Percentiles rank a stretch among this genome's conserved stretches.
Evolutionary conservation across 2,797 vertebrate genomes (phyloP).

Genomic region (Pseudocheirus occidentalis): DNA sequence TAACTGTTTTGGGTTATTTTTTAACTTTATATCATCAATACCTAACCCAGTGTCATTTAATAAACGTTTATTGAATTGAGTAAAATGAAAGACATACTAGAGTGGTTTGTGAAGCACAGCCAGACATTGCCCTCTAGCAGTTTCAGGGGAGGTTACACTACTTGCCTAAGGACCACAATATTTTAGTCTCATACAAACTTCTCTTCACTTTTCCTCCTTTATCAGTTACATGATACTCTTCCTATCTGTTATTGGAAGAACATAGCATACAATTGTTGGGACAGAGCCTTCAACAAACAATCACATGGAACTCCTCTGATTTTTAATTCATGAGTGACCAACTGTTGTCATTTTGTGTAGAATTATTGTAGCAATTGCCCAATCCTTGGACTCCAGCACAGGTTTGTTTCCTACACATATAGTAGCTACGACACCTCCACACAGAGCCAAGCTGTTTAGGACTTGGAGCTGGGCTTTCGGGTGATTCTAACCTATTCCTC

Average conservation of each 20-base stretch:
- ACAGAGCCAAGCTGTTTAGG: neutral
- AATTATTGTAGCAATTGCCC: neutral
- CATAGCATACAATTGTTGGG: neutral
- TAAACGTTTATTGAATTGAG: neutral
- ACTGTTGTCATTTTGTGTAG: neutral
- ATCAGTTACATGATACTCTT: neutral
- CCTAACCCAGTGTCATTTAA: neutral
- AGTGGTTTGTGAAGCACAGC: neutral
- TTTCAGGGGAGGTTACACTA: neutral
- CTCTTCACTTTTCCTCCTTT: neutral
- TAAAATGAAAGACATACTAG: neutral
- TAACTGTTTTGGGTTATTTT: neutral
- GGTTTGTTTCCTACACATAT: neutral
- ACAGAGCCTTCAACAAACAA: neutral
- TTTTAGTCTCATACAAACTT: neutral
- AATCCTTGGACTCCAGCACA: neutral
- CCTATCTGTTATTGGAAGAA: neutral
- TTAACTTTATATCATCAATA: neutral
- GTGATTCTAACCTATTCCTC: neutral
- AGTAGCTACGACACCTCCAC: neutral
- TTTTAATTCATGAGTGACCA: neutral
- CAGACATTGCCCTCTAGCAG: neutral
- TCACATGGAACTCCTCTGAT: neutral
- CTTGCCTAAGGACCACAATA: neutral
- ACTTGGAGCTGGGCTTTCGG: neutral